Base-by-base conservation (phyloP, 1,140 invertebrate species). In the Oppia nitens region DNA sequence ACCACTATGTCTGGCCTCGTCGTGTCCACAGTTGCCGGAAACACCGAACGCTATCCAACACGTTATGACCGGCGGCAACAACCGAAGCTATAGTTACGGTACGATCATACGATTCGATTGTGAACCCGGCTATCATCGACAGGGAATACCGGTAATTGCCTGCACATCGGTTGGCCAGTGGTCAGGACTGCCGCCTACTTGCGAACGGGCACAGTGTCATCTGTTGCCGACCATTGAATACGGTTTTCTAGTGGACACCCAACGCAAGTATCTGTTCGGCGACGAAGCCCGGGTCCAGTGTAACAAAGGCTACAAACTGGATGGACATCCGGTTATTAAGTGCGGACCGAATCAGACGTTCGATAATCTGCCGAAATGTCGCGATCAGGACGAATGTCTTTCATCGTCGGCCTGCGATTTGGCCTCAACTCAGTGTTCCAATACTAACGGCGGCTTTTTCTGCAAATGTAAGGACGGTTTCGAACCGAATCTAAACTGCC, bases 111-210 rank as follows among this genome's bases (percentile, higher is more conserved):
- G 89, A 56, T 96, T 90, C 70, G 85, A 92, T 70, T 98, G 94
- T 70, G 86, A 92, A 66, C 81, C 87, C 9, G 94, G 94, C 0
- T 97, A 93, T 68, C 79, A 86, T 32, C 76, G 90, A 63, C 81
- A 77, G 60, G 92, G 92, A 28, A 81, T 85, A 50, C 87, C 88
- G 27, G 87, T 90, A 2, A 81, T 97, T 45, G 77, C 93, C 20
- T 98, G 94, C 70, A 91, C 89, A 83, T 87, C 87, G 65, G 91
- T 95, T 69, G 93, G 93, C 25, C 90, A 88, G 6, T 98, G 94
- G 94, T 93, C 89, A 47, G 85, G 85, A 52, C 79, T 83, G 60
- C 85, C 92, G 17, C 92, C 93, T 17, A 80, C 78, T 3, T 97
- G 93, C 71, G 79, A 85, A 57, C 80, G 88, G 64, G 83, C 85